Evolutionary conservation across 1,140 invertebrate species (phyloP), one percentile per base, ranked within the genome.

Genomic region (Diabrotica undecimpunctata): DNA sequence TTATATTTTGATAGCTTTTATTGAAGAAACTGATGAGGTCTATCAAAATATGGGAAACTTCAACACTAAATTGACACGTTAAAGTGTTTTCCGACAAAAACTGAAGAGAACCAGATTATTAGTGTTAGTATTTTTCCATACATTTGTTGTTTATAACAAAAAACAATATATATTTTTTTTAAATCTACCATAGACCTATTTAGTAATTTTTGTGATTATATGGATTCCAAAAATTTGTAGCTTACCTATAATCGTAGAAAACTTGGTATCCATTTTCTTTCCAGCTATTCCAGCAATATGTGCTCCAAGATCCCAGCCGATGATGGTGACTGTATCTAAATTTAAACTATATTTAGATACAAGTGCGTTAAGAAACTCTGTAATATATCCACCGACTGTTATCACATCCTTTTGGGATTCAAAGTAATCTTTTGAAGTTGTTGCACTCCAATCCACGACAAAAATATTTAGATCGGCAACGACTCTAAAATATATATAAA

Each of bases 291-390:
- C 87, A 0, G 83, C 83, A 0, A 88, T 79, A 66, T 90, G 88
- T 5, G 86, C 88, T 5, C 88, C 88, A 25, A 90, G 80, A 66
- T 87, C 88, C 68, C 89, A 87, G 5, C 88, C 88, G 55, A 88
- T 82, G 0, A 89, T 68, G 66, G 84, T 84, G 0, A 86, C 76
- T 54, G 84, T 79, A 52, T 82, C 76, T 57, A 82, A 79, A 4
- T 46, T 6, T 46, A 46, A 46, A 3, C 3, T 6, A n/a, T 10
- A 46, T 46, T 46, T 46, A 10, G 41, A 10, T 46, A 10, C 41
- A 10, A 46, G n/a, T 10, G 5, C n/a, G 6, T 46, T 46, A 10
- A 46, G 8, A n/a, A 46, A 46, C 8, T 46, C 41, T 8, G 41
- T n/a, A 10, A 46, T 8, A n/a, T 46, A 46, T 46, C n/a, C 8